Percentiles rank a stretch among this genome's conserved stretches.
Conservation (phyloP, 2,113 vertebrate genomes). For the Alligator sinensis region DNA sequence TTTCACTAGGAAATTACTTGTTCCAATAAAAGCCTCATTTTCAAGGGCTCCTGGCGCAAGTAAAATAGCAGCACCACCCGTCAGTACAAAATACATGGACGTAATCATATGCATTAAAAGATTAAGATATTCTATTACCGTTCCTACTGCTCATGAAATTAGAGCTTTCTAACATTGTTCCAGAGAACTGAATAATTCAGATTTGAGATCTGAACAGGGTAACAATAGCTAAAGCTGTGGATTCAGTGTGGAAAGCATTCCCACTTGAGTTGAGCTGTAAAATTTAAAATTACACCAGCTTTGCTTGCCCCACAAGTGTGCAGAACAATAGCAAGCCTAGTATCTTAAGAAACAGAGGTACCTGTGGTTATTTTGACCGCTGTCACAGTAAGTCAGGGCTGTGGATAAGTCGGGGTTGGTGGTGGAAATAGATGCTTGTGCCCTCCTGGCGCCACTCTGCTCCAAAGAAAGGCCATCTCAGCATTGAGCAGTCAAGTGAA, state of each 20-base stretch:
- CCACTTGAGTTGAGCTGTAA: too few relatives aligned
- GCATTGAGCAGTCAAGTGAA: background rate
- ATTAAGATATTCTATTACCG: background rate
- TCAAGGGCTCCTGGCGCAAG: background rate
- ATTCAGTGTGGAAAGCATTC: background rate
- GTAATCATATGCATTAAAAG: background rate
- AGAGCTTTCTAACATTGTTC: background rate
- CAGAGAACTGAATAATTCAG: background rate
- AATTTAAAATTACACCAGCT: background rate
- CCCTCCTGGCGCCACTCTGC: background rate
- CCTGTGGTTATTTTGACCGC: too few relatives aligned
- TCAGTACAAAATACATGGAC: background rate
- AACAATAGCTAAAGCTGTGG: background rate
- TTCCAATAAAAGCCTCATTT: background rate
- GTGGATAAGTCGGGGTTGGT: background rate
- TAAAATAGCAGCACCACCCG: background rate
- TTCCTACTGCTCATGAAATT: background rate
- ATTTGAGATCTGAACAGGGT: background rate
- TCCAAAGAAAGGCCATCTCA: background rate
- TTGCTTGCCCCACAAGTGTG: background rate
- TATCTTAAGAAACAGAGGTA: fast-evolving
- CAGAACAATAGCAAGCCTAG: background rate
- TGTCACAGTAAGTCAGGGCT: background rate
- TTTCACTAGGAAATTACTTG: conserved; percentile 1
- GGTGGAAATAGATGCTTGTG: too few relatives aligned